Base-by-base conservation (phyloP, 2,113 vertebrate species). In the Brachionichthys hirsutus region DNA sequence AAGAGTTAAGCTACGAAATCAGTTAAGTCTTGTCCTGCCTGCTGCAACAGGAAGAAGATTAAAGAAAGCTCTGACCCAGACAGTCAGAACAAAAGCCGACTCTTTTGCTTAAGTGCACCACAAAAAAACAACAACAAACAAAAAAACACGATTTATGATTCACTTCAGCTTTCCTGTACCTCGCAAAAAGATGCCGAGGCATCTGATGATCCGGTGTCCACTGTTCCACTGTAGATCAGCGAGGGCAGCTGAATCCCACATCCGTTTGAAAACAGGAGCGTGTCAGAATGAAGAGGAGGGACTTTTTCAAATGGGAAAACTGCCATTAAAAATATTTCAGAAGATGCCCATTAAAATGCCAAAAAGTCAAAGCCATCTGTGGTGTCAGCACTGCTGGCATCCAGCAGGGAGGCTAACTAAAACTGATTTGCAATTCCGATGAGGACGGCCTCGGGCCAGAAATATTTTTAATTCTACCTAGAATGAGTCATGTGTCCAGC, bases 281-380 rank as follows among this genome's bases (percentile, higher is more conserved):
- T 30, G 24, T 30, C 8, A 30, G 24, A 30, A 30, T 8, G 4
- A 30, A 30, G 24, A 30, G 24, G 24, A 30, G 24, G 36, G 57
- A 59, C 54, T 55, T 62, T 70, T 72, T 77, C 54, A 61, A 84
- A 77, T 74, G 79, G 77, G 74, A 84, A 58, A 68, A 62, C 19
- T 72, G 80, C 76, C 83, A 76, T 72, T 38, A 47, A 61, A 71
- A 6, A 6, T 80, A 71, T 82, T 83, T 81, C 61, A 80, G 62
- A 78, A 77, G 55, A 44, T 83, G 77, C 67, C 71, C 73, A 73
- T 83, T 83, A 74, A 84, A 85, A 86, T 67, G 66, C 45, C 76
- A 73, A 71, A 72, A 85, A 73, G 65, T 73, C 73, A 22, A 73
- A 83, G 82, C 85, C 86, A 90, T 89, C 86, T 89, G 85, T 68